Conservation (phyloP, 2,113 vertebrate genomes). For the Panthera uncia region DNA sequence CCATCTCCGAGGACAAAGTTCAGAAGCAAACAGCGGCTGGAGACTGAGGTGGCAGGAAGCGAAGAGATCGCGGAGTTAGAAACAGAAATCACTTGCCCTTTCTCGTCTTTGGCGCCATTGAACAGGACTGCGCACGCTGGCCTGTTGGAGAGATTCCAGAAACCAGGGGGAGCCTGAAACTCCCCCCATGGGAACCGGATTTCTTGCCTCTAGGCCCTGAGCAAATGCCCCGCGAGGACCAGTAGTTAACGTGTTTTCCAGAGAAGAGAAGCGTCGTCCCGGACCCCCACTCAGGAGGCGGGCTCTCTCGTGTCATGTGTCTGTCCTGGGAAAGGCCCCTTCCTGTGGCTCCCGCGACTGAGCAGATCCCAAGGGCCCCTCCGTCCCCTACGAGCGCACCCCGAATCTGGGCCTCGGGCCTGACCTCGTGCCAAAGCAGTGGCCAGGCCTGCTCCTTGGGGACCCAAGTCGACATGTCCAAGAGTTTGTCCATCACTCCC, state of each 20-base stretch:
- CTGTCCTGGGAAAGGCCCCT: not conserved
- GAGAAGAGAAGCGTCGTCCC: too few species aligned
- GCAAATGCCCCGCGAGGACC: not conserved
- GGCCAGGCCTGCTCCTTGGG: not conserved
- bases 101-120: accelerated
- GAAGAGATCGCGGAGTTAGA: not conserved
- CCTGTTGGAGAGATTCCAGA: not conserved
- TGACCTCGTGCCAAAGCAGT: not conserved
- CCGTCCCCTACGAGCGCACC: not conserved
- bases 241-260: not conserved
- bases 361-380: not conserved
- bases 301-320: accelerated
- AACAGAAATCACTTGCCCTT: accelerated
- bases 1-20: not conserved
- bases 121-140: not conserved
- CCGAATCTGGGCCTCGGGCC: not conserved
- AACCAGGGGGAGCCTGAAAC: not conserved
- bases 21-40: not conserved
- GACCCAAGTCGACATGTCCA: not conserved
- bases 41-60: not conserved
- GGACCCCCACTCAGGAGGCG: accelerated
- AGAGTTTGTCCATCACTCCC: accelerated
- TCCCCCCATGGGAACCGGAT: accelerated
- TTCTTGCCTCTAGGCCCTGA: not conserved
- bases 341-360: accelerated